Evolutionary conservation across 2,113 vertebrate species (phyloP).

Genomic region (Grammomys dolichurus): DNA sequence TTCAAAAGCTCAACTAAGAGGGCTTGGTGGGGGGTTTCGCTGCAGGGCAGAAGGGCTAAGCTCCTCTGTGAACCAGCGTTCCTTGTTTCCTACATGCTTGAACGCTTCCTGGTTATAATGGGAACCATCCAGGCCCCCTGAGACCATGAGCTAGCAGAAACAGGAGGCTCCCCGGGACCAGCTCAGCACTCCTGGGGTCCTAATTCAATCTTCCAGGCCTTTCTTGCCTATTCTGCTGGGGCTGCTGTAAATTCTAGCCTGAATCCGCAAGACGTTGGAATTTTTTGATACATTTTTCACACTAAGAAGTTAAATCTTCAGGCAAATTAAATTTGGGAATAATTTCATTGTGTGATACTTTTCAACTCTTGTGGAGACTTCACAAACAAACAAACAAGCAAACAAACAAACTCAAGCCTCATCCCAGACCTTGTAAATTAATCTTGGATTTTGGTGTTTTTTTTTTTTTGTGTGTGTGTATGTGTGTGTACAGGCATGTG

Average conservation of each 20-base stretch:
- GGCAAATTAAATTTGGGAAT: conserved; percentile 2
- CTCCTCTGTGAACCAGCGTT: conserved; percentile 87
- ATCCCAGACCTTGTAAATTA: neutral
- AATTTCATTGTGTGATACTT: conserved; percentile 41
- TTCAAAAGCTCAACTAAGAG: conserved; percentile 68
- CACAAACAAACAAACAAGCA: neutral
- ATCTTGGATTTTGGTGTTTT: neutral
- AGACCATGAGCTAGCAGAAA: neutral
- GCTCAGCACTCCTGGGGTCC: neutral
- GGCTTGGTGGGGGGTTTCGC: conserved; percentile 79
- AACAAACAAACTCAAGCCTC: neutral
- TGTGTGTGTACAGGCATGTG: neutral
- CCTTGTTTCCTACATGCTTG: conserved; percentile 86
- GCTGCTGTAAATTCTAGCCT: neutral
- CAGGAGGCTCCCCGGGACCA: neutral
- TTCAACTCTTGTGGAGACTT: neutral
- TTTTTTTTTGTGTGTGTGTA: neutral
- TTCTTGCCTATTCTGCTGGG: neutral
- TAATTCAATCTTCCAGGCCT: neutral
- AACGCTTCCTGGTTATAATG: conserved; percentile 87
- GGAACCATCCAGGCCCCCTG: conserved; percentile 83
- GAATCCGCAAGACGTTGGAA: neutral
- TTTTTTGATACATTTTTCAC: conserved; percentile 45
- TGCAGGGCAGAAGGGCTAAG: conserved; percentile 83
- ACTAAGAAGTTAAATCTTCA: conserved; percentile 48